A percentile compares a stretch with the other conserved stretches of the same genome.
Conservation (phyloP, 2,888 invertebrate species). For the Hyalella azteca region DNA sequence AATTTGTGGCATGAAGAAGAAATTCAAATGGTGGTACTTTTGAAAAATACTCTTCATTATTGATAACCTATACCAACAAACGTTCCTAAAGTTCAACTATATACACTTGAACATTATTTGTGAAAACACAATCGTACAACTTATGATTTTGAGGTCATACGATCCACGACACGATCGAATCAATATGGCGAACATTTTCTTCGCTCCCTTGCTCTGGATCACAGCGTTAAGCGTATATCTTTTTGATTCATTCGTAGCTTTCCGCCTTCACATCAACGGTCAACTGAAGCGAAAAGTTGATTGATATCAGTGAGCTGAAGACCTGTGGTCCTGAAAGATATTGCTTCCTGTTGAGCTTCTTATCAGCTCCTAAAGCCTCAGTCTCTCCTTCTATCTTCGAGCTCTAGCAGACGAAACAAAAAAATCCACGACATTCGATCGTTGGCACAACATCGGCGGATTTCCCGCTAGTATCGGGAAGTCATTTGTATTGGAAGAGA, state of each 20-base stretch:
- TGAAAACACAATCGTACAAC: no score
- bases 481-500: slow-evolving; percentile 27
- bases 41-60: no score
- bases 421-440: neutral
- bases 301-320: neutral
- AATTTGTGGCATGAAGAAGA: no score
- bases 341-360: neutral
- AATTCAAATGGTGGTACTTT: no score
- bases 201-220: no score
- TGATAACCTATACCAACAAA: no score
- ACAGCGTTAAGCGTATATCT: no score
- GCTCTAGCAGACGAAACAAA: neutral
- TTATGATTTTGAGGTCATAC: no score
- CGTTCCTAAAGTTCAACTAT: no score
- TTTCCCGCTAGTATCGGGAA: slow-evolving; percentile 5
- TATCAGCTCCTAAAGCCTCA: neutral
- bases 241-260: neutral
- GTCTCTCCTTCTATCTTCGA: neutral
- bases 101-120: no score
- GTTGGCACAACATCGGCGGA: neutral
- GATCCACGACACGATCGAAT: no score
- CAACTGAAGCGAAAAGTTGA: neutral
- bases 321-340: neutral
- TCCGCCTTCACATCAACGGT: neutral
- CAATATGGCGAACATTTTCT: no score